Conservation (phyloP, 2,888 invertebrate species). For the Acanthopleura granulata region DNA sequence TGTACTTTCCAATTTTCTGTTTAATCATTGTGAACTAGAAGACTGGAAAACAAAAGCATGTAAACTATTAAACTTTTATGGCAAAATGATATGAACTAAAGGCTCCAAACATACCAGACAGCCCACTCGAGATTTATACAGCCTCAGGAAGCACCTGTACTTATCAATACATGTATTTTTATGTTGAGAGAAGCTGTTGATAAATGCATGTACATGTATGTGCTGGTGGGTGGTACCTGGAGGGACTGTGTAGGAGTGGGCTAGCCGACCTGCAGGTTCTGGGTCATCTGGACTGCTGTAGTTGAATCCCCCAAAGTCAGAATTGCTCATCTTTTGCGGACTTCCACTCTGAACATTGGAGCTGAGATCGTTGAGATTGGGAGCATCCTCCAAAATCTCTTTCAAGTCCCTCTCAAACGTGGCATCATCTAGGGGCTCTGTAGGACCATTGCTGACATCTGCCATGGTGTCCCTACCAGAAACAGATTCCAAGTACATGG, state of each 20-base stretch:
- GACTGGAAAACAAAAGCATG: no score
- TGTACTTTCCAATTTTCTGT: no score
- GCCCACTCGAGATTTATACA: no score
- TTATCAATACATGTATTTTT: no score
- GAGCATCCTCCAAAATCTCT: conserved; percentile 66
- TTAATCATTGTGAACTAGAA: no score
- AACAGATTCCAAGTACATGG: no score
- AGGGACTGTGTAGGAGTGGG: conserved; percentile 54
- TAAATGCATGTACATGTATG: no score
- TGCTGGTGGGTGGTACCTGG: conserved; percentile 33
- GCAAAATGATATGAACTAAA: no score
- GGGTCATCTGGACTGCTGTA: neutral
- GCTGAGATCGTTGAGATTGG: conserved; percentile 58
- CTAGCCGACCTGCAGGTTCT: conserved; percentile 32
- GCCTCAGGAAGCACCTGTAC: no score
- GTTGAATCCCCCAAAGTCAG: conserved; percentile 31
- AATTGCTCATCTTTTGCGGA: conserved; percentile 32
- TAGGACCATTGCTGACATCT: conserved; percentile 33
- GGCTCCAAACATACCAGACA: no score
- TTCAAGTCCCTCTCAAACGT: conserved; percentile 64
- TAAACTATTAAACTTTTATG: no score
- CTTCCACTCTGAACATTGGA: conserved; percentile 58
- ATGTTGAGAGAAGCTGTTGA: no score
- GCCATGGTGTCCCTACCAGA: conserved; percentile 23
- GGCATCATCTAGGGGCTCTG: conserved; percentile 49